Conservation (phyloP, 2,797 vertebrate species). For the Sebastes hubbsi region DNA sequence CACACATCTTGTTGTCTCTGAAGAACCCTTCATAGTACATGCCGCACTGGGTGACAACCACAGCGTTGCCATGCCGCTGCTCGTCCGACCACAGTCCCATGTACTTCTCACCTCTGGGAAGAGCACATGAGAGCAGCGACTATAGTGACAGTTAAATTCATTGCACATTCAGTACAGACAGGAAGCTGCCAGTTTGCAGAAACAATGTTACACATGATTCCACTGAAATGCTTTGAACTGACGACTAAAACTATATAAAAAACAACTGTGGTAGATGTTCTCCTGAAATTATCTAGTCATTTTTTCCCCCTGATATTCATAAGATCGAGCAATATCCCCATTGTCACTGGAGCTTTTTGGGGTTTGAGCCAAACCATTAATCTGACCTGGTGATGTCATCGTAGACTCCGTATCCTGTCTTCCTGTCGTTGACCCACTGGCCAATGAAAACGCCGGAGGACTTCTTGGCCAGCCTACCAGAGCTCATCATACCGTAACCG, state of each 20-base stretch:
- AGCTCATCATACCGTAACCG: conserved; percentile 93
- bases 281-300: background rate
- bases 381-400: conserved; percentile 94
- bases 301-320: background rate
- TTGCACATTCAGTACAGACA: background rate
- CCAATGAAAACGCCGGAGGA: conserved; percentile 96
- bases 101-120: conserved; percentile 93
- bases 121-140: background rate
- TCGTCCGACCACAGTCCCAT: conserved; percentile 97
- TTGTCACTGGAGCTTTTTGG: background rate
- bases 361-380: background rate
- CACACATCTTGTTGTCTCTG: conserved; percentile 93
- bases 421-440: conserved; percentile 93
- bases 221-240: background rate
- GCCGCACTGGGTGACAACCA: conserved; percentile 93
- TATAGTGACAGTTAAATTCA: background rate
- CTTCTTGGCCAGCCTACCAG: conserved; percentile 88
- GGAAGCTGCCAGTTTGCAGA: background rate
- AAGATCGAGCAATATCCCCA: background rate
- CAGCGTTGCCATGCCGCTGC: conserved; percentile 88
- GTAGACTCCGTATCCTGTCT: conserved; percentile 93
- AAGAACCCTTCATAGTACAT: conserved; percentile 94
- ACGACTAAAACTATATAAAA: background rate
- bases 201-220: background rate
- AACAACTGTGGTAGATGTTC: background rate